A percentile compares a stretch with the other conserved stretches of the same genome.
Conservation (phyloP, 2,888 invertebrate genomes). For the Platycnemis pennipes region DNA sequence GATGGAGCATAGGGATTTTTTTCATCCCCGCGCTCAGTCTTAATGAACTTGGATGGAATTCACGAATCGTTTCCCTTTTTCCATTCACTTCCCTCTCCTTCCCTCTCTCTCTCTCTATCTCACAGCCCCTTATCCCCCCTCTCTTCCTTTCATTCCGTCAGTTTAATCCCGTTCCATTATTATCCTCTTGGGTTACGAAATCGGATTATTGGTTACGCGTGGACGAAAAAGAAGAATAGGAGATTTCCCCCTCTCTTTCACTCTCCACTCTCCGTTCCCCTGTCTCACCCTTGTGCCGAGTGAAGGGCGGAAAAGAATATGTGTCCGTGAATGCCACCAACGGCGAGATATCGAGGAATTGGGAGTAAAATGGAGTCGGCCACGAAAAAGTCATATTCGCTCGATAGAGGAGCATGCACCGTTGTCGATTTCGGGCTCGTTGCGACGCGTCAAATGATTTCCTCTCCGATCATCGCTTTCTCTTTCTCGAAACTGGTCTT, state of each 20-base stretch:
- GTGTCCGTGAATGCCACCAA: neutral
- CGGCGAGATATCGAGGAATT: neutral
- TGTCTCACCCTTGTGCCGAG: neutral
- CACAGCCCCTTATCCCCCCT: neutral
- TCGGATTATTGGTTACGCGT: slow-evolving; percentile 42
- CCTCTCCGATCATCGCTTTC: neutral
- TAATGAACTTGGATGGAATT: slow-evolving; percentile 33
- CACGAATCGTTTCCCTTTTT: slow-evolving; percentile 29
- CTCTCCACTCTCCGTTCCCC: neutral
- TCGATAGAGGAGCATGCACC: neutral
- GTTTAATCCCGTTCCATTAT: slow-evolving; percentile 18
- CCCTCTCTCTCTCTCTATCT: neutral
- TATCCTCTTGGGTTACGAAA: neutral
- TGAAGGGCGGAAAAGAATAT: neutral
- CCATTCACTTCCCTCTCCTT: neutral
- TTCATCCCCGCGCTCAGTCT: neutral
- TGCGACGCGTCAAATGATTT: neutral
- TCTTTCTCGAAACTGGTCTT: neutral
- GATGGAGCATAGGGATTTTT: neutral
- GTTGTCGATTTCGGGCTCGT: neutral
- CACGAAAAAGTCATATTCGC: neutral
- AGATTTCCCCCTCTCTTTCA: neutral
- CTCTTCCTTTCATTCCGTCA: neutral
- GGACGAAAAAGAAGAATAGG: neutral
- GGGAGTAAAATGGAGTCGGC: neutral